These are phyloP conservation scores for Cephus cinctus DNA, from an alignment of 1,140 invertebrate genomes.

Conservation along the genomic window DNA sequence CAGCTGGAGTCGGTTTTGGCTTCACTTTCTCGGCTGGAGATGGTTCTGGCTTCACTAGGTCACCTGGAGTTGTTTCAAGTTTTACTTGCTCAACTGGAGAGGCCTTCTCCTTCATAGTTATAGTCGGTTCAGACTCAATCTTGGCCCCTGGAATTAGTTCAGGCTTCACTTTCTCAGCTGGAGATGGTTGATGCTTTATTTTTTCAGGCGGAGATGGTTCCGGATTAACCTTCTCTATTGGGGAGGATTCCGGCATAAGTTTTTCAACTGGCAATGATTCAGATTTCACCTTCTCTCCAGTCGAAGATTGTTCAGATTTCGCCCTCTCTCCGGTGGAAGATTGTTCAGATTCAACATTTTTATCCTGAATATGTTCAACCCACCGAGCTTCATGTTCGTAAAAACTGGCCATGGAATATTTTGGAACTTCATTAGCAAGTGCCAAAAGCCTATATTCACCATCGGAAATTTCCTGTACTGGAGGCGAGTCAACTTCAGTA, in stretches of 20 bases:
- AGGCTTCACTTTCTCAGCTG: neutral
- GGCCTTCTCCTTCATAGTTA: too few species aligned
- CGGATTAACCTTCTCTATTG: too few species aligned
- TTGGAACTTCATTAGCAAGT: conserved; percentile 19
- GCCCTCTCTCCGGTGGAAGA: neutral
- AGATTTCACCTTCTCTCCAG: conserved; percentile 1
- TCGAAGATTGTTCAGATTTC: conserved; percentile 16
- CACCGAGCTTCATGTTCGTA: conserved; percentile 28
- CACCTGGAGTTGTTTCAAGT: too few species aligned
- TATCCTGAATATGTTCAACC: conserved; percentile 13
- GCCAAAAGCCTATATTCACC: conserved; percentile 4
- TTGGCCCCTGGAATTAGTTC: too few species aligned
- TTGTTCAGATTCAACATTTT: neutral
- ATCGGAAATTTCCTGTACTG: neutral
- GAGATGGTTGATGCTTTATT: neutral
- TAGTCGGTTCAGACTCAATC: too few species aligned
- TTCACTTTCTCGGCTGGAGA: too few species aligned
- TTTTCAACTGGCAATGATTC: neutral
- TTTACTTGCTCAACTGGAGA: too few species aligned
- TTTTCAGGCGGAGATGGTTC: neutral
- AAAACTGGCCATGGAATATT: conserved; percentile 27
- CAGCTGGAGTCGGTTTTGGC: neutral
- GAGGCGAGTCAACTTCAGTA: neutral
- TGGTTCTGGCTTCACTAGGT: too few species aligned
- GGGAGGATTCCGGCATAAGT: too few species aligned